Evolutionary conservation across 2,888 invertebrate genomes (phyloP).

Genomic region (Boloria selene): DNA sequence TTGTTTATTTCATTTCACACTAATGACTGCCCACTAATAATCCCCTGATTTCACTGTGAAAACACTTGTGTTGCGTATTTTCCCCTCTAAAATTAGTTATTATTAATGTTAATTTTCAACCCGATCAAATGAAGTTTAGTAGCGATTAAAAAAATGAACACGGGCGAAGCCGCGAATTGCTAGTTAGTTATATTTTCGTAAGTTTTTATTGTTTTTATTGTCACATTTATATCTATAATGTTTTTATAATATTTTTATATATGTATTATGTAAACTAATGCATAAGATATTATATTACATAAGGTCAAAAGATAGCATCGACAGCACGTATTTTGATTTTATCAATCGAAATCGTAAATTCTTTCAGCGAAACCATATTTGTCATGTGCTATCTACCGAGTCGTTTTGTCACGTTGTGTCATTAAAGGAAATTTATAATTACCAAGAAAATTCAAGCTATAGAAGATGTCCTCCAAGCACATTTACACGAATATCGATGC

Average conservation of each 20-base stretch:
- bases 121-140: too few relatives aligned
- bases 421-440: conserved; percentile 13
- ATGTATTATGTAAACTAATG: conserved; percentile 40
- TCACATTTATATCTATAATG: neutral
- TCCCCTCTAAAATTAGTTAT: conserved; percentile 10
- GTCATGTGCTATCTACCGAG: conserved; percentile 49
- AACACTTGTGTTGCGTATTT: conserved; percentile 24
- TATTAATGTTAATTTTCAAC: too few relatives aligned
- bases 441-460: conserved; percentile 8
- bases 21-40: conserved; percentile 57
- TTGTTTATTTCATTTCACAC: conserved; percentile 71
- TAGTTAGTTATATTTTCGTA: too few relatives aligned
- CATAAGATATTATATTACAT: conserved; percentile 49
- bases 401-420: conserved; percentile 43
- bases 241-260: conserved; percentile 10
- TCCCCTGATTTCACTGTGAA: conserved; percentile 55
- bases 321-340: conserved; percentile 58
- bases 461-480: conserved; percentile 14
- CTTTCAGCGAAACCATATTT: conserved; percentile 52
- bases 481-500: conserved; percentile 32
- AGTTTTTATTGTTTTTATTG: conserved; percentile 12
- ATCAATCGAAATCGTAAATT: conserved; percentile 50
- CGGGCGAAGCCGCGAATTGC: too few relatives aligned
- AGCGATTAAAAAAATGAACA: too few relatives aligned
- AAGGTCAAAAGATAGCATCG: conserved; percentile 55